Percentiles rank a stretch among this genome's conserved stretches.
phyloP scores from a whole-genome alignment of 2,888 invertebrate genomes.

The Hemaris fuciformis region DNA sequence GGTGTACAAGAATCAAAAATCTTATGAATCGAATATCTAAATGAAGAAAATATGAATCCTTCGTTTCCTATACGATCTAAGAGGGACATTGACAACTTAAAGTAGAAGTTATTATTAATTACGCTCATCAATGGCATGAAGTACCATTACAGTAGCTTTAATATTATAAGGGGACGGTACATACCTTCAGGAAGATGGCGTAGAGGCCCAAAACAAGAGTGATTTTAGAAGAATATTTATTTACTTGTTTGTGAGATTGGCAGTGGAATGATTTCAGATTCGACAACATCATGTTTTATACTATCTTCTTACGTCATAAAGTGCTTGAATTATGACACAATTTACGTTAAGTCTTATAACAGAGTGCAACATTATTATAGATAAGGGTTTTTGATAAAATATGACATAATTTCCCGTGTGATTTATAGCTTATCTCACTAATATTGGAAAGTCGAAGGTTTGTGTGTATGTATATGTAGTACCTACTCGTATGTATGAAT shows the following conservation, averaged over 20 bases:
- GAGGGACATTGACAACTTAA: too few relatives aligned
- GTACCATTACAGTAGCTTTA: too few relatives aligned
- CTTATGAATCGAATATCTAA: too few relatives aligned
- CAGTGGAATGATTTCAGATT: neutral
- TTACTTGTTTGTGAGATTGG: neutral
- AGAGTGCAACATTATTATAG: neutral
- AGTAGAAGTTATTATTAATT: neutral
- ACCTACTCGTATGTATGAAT: too few relatives aligned
- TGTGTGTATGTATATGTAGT: too few relatives aligned
- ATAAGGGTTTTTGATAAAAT: neutral
- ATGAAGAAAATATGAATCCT: too few relatives aligned
- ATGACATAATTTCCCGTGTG: neutral
- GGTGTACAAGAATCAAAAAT: too few relatives aligned
- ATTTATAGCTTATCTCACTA: too few relatives aligned
- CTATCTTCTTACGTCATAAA: neutral
- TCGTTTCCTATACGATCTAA: too few relatives aligned
- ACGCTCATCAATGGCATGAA: neutral
- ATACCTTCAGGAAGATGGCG: neutral
- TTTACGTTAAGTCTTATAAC: neutral
- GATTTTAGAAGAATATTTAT: neutral
- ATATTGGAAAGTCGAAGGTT: too few relatives aligned
- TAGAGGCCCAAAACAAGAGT: neutral
- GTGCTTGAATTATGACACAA: neutral
- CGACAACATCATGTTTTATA: neutral
- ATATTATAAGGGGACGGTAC: neutral